Base-by-base conservation (phyloP, 1,140 invertebrate genomes). In the Lordiphosa clarofinis region DNA sequence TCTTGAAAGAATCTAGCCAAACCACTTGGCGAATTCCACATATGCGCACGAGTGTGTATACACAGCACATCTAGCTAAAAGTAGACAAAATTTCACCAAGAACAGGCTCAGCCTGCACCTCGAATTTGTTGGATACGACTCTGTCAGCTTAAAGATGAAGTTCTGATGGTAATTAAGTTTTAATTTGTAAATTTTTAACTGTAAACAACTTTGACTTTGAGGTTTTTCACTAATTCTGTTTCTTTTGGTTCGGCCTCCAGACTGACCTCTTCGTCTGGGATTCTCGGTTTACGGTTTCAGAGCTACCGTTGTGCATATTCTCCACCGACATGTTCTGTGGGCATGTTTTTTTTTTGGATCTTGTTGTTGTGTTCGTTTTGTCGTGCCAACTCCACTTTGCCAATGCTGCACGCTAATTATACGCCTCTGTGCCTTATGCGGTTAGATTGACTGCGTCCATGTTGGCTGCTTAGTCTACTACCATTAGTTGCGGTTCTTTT, bases 391-490 rank as follows among this genome's bases (percentile, higher is more conserved):
- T 31, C 28, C 28, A 31, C 36, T 50, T 33, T 36, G 48, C 33
- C 21, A 36, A 50, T 73, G 72, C 64, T 84, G 78, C 76, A 82
- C 78, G 76, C 78, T 82, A 82, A 82, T 82, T 82, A 84, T 62
- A 82, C 76, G 76, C 78, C 78, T 82, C 63, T 84, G 56, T 82
- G 76, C 78, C 56, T 76, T 82, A 84, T 81, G 78, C 78, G 78
- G 62, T 62, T 70, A 70, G 28, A 31, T 31, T 31, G 28, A 31
- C 28, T 31, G 48, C 67, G 55, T 21, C 63, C 52, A 57, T 57
- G 60, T 56, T 38, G 39, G 36, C 15, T 44, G 49, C 15, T 52
- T 24, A n/a, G 71, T 57, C 36, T 35, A 38, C 52, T 33, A 31
- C 52, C 13, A 15, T 50, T 53, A 38, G 28, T 69, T 81, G 72